A percentile compares a stretch with the other conserved stretches of the same genome.
phyloP scores from a whole-genome alignment of 2,888 invertebrate species.

The Folsomia manolachei region DNA sequence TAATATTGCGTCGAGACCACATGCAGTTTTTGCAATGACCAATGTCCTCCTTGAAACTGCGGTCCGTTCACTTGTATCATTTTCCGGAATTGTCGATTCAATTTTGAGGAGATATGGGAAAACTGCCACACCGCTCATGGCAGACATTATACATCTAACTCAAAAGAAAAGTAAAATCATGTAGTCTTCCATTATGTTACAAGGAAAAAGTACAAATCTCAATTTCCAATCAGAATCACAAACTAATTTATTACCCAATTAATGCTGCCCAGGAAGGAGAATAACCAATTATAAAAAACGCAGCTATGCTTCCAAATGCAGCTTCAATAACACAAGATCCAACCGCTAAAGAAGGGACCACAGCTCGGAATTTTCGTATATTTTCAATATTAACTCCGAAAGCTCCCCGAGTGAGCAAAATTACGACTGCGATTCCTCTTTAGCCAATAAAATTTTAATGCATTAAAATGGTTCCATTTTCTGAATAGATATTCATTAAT shows the following conservation, averaged over 20 bases:
- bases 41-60: conserved; percentile 4
- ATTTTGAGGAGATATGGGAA: conserved; percentile 34
- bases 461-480: background rate
- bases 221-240: background rate
- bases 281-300: conserved; percentile 41
- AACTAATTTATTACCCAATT: conserved; percentile 38
- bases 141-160: conserved; percentile 41
- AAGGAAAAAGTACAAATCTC: background rate
- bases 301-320: conserved; percentile 25
- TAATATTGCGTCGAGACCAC: conserved; percentile 49
- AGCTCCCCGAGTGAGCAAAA: conserved; percentile 45
- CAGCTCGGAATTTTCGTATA: conserved; percentile 38
- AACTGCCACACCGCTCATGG: conserved; percentile 40
- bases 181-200: background rate
- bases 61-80: conserved; percentile 8
- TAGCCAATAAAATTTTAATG: too few relatives aligned
- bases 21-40: conserved; percentile 38
- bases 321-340: conserved; percentile 43
- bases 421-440: conserved; percentile 44
- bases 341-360: conserved; percentile 38
- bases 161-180: background rate
- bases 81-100: conserved; percentile 20
- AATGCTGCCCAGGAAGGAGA: conserved; percentile 38
- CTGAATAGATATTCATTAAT: background rate
- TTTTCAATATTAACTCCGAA: conserved; percentile 38